Evolutionary conservation across 2,888 invertebrate species (phyloP).

Genomic region (Minunthozetes semirufus): DNA sequence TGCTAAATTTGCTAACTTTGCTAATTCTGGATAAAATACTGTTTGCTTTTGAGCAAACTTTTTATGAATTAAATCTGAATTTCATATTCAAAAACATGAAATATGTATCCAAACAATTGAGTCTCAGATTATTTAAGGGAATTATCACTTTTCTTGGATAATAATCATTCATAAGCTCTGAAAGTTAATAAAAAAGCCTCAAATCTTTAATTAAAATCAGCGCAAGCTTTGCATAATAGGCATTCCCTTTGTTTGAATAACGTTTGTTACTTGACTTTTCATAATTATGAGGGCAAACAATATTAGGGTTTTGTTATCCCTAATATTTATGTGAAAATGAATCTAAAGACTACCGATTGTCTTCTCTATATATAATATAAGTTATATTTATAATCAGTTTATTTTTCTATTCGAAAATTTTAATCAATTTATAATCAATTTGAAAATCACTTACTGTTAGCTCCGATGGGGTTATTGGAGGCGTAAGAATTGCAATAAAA

Average conservation of each 20-base stretch:
- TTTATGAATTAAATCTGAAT: conserved; percentile 1
- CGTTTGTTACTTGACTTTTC: not conserved
- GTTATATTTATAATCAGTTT: no score
- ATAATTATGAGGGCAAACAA: not conserved
- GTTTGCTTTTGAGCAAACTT: conserved; percentile 4
- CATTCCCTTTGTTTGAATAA: not conserved
- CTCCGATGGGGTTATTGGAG: not conserved
- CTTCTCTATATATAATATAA: not conserved
- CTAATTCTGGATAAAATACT: no score
- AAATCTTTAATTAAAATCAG: not conserved
- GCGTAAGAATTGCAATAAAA: not conserved
- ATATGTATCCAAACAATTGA: not conserved
- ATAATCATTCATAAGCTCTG: not conserved
- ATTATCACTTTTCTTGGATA: not conserved
- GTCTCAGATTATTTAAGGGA: not conserved
- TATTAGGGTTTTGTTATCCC: not conserved
- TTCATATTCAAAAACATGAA: conserved; percentile 22
- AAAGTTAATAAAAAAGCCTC: not conserved
- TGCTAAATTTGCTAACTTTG: no score
- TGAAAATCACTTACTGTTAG: not conserved
- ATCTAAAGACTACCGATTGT: not conserved
- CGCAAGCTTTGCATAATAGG: not conserved
- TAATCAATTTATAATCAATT: not conserved
- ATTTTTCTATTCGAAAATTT: not conserved
- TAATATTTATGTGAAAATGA: not conserved